Conservation (phyloP, 2,113 vertebrate genomes). For the Zingel zingel region DNA sequence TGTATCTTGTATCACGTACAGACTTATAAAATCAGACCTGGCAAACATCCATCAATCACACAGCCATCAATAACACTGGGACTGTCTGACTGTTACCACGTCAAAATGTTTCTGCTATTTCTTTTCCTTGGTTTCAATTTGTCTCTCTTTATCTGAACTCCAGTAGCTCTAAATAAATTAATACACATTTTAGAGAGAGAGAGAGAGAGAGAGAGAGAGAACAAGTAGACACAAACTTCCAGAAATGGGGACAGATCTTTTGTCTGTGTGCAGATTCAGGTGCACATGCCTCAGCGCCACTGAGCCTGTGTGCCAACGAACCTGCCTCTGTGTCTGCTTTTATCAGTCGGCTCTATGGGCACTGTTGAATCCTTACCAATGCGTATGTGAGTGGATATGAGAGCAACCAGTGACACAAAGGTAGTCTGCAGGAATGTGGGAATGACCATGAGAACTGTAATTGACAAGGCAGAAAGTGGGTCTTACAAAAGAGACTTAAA, state of each 20-base stretch:
- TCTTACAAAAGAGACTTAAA: background rate
- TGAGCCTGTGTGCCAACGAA: conserved; percentile 40
- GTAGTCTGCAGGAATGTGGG: conserved; percentile 28
- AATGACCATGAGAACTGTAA: conserved; percentile 5
- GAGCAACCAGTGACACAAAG: conserved; percentile 35
- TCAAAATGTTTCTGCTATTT: conserved; percentile 31
- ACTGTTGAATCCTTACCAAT: conserved; percentile 37
- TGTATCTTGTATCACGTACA: conserved; percentile 48
- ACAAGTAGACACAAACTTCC: background rate
- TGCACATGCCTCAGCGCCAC: conserved; percentile 44
- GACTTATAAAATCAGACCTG: conserved; percentile 62
- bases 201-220: background rate
- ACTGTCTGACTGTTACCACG: conserved; percentile 36
- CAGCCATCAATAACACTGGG: conserved; percentile 64
- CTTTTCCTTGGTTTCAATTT: conserved; percentile 30
- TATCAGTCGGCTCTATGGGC: conserved; percentile 36
- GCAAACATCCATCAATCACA: conserved; percentile 68
- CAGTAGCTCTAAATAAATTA: conserved; percentile 39
- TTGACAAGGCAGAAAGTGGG: conserved; percentile 30
- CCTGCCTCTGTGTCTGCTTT: conserved; percentile 54
- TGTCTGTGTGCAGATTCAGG: conserved; percentile 38
- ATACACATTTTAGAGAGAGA: background rate
- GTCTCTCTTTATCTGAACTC: conserved; percentile 10
- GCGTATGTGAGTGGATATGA: conserved; percentile 29
- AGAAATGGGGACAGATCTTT: conserved; percentile 34